These are phyloP conservation scores for Azorinus chamasolen DNA, from an alignment of 2,888 invertebrate species.

Conservation along the genomic window DNA sequence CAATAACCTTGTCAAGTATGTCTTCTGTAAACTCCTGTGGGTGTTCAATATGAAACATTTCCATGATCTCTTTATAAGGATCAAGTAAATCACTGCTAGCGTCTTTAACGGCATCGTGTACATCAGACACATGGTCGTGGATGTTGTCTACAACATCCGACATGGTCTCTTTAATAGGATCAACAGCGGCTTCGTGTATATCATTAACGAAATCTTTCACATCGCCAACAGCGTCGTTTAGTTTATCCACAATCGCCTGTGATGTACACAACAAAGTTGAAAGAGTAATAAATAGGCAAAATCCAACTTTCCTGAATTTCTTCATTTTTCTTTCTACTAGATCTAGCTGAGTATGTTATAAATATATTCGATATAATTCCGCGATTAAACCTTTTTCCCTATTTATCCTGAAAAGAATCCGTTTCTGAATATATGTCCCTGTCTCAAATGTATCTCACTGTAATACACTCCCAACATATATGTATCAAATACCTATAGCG, in stretches of 20 bases:
- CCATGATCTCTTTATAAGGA: conserved; percentile 54
- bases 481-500: too few species aligned
- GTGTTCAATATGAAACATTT: conserved; percentile 42
- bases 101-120: conserved; percentile 20
- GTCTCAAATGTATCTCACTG: too few species aligned
- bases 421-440: too few species aligned
- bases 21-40: conserved; percentile 53
- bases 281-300: too few species aligned
- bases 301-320: too few species aligned
- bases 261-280: too few species aligned
- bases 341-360: too few species aligned
- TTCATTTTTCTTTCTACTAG: too few species aligned
- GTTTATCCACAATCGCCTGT: background rate
- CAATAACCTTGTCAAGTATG: conserved; percentile 36
- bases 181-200: conserved; percentile 1
- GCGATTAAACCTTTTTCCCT: too few species aligned
- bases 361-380: too few species aligned
- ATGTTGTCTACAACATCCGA: conserved; percentile 15
- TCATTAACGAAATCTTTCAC: conserved; percentile 9
- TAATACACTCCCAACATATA: too few species aligned
- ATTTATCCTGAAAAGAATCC: too few species aligned
- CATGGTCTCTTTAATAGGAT: conserved; percentile 13
- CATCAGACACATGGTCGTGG: conserved; percentile 21
- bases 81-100: conserved; percentile 32
- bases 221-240: background rate